Evolutionary conservation across 2,113 vertebrate genomes (phyloP).

Genomic region (Mormyrus lacerda): DNA sequence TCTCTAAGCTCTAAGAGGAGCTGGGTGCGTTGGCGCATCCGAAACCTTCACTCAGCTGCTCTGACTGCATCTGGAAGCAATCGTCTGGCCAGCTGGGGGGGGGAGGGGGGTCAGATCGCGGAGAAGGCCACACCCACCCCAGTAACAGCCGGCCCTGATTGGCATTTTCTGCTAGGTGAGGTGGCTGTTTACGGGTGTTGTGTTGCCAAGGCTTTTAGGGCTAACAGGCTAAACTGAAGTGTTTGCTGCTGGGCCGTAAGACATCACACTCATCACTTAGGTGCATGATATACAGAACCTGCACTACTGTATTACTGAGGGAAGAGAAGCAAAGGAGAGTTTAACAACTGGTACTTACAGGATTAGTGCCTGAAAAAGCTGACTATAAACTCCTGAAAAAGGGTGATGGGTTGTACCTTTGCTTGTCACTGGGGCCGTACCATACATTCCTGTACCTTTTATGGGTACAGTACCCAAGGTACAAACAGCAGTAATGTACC

Average conservation of each 20-base stretch:
- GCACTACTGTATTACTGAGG: no score
- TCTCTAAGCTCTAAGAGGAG: neutral
- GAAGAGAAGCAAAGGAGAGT: neutral
- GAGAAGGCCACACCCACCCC: neutral
- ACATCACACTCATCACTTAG: neutral
- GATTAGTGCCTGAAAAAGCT: neutral
- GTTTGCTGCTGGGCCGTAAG: neutral
- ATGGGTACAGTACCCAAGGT: no score
- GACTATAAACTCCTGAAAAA: neutral
- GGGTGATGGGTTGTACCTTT: no score
- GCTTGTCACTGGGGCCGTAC: no score
- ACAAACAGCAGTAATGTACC: no score
- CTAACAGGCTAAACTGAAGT: neutral
- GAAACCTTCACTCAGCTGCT: neutral
- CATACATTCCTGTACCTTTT: no score
- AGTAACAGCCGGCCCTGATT: neutral
- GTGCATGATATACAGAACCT: neutral
- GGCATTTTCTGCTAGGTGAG: neutral
- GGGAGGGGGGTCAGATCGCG: neutral
- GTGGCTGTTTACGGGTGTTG: neutral
- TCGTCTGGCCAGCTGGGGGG: neutral
- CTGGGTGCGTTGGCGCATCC: no score
- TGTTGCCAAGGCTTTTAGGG: neutral
- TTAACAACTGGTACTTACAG: neutral
- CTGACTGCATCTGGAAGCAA: neutral